phyloP scores from a whole-genome alignment of 2,797 vertebrate species.

The Fundulus diaphanus region DNA sequence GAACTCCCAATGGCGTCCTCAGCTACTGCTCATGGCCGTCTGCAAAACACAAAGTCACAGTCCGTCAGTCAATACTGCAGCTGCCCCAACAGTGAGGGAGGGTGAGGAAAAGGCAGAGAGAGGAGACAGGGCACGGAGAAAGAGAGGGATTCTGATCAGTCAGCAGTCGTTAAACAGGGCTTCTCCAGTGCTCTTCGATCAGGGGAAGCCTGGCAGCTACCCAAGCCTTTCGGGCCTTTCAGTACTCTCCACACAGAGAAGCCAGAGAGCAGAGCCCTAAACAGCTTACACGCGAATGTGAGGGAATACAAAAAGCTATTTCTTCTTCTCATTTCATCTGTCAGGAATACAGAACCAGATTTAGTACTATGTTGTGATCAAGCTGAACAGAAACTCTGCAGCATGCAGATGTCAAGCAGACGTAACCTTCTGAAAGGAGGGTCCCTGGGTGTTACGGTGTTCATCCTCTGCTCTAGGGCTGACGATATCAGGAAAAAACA shows the following conservation, averaged over 20 bases:
- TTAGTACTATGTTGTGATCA: neutral
- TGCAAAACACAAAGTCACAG: constrained; percentile 71
- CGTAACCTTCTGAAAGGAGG: neutral
- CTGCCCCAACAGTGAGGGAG: constrained; percentile 48
- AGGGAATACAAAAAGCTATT: constrained; percentile 1
- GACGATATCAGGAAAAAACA: too few relatives aligned
- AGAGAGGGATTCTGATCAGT: constrained; percentile 64
- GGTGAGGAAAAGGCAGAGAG: constrained; percentile 21
- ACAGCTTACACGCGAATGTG: constrained; percentile 16
- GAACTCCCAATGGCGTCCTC: constrained; percentile 61
- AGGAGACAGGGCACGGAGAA: constrained; percentile 6
- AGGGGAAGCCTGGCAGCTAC: constrained; percentile 52
- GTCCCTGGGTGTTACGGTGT: neutral
- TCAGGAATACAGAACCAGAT: neutral
- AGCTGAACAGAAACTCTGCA: neutral
- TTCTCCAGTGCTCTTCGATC: constrained; percentile 71
- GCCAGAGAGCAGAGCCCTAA: constrained; percentile 26
- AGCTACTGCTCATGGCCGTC: constrained; percentile 71
- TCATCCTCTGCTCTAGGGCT: too few relatives aligned
- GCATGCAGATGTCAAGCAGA: neutral
- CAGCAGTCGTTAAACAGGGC: constrained; percentile 74
- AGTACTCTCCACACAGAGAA: constrained; percentile 43
- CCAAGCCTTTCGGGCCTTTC: constrained; percentile 69
- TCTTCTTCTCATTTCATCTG: constrained; percentile 6
- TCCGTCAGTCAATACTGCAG: constrained; percentile 67